Percentiles rank a stretch among this genome's conserved stretches.
Conservation (phyloP, 2,888 invertebrate genomes). For the Diachrysia chrysitis region DNA sequence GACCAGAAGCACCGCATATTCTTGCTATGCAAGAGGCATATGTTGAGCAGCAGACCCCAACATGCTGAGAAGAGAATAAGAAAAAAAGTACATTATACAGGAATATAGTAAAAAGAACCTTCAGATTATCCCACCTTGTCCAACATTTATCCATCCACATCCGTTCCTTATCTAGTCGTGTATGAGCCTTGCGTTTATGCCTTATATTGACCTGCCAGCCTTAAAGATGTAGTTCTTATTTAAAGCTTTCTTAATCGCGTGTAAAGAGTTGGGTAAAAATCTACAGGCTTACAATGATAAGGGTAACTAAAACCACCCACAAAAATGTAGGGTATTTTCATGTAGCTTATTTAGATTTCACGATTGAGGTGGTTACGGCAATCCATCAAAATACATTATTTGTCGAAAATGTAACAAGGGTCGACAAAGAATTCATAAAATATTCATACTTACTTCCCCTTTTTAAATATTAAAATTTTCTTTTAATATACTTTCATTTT, state of each 20-base stretch:
- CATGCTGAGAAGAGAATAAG: no score
- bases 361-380: conserved; percentile 29
- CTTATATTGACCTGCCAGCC: background rate
- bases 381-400: conserved; percentile 48
- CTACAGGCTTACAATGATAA: conserved; percentile 6
- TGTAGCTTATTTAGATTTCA: conserved; percentile 41
- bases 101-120: no score
- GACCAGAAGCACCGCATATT: no score
- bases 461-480: conserved; percentile 35
- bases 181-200: no score
- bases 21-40: no score
- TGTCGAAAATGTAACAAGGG: conserved; percentile 47
- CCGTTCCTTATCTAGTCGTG: no score
- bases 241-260: background rate
- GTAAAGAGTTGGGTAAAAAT: conserved; percentile 1
- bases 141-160: background rate
- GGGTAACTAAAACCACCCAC: background rate
- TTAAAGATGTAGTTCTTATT: background rate
- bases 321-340: conserved; percentile 14
- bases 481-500: conserved; percentile 23
- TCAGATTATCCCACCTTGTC: background rate
- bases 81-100: no score
- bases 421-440: conserved; percentile 44
- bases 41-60: no score
- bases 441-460: conserved; percentile 35